These are phyloP conservation scores for Drosophila orosa DNA, from an alignment of 1,140 invertebrate genomes.

Conservation along the genomic window DNA sequence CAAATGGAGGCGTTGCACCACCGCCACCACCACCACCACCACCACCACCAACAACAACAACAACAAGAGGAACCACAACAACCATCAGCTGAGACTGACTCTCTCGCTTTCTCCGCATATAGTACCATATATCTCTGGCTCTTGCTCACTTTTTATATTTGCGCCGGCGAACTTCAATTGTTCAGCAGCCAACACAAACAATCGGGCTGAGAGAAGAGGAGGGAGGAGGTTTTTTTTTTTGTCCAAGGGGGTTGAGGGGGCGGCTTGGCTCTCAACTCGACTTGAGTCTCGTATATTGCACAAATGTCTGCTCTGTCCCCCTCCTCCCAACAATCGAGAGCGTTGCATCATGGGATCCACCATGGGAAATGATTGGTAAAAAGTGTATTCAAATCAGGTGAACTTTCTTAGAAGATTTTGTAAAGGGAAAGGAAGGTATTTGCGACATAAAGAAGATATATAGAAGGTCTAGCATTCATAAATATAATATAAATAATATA, in stretches of 20 bases:
- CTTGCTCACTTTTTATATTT: slow-evolving; percentile 71
- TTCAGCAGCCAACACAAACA: slow-evolving; percentile 68
- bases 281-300: slow-evolving; percentile 63
- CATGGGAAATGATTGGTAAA: slow-evolving; percentile 21
- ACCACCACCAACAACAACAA: slow-evolving; percentile 42
- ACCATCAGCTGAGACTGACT: slow-evolving; percentile 37
- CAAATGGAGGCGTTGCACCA: slow-evolving; percentile 74
- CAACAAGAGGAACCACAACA: slow-evolving; percentile 21
- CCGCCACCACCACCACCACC: slow-evolving; percentile 12
- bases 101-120: slow-evolving; percentile 9
- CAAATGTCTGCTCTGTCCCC: slow-evolving; percentile 53
- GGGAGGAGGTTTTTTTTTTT: slow-evolving; percentile 1
- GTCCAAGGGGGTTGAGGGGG: not conserved
- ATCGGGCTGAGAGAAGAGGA: slow-evolving; percentile 16
- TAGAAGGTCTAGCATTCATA: no score
- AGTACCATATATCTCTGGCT: slow-evolving; percentile 26
- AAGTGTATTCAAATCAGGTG: slow-evolving; percentile 9
- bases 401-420: not conserved
- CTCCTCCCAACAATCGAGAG: slow-evolving; percentile 35
- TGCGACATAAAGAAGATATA: not conserved
- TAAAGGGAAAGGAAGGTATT: not conserved
- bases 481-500: not conserved
- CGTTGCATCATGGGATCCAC: slow-evolving; percentile 52
- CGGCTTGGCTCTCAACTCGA: slow-evolving; percentile 44
- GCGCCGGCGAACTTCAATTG: slow-evolving; percentile 74